Evolutionary conservation across 2,797 vertebrate genomes (phyloP).

Genomic region (Lophius americanus): DNA sequence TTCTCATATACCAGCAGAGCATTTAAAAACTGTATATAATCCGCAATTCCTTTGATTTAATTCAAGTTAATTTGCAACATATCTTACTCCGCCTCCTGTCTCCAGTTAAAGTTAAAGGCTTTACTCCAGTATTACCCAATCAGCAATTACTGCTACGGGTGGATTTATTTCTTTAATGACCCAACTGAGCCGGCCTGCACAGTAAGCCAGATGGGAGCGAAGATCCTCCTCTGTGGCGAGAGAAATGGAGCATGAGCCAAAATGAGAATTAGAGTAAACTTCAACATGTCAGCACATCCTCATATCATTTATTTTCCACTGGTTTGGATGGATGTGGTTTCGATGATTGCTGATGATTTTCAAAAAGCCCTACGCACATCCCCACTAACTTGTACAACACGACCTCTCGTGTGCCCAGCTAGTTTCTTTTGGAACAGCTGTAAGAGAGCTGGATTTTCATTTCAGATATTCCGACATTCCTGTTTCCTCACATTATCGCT

Average conservation of each 20-base stretch:
- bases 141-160: slow-evolving; percentile 55
- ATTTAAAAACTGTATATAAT: not conserved
- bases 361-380: slow-evolving; percentile 37
- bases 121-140: slow-evolving; percentile 50
- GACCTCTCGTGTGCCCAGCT: slow-evolving; percentile 33
- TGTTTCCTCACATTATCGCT: slow-evolving; percentile 28
- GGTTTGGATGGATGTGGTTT: slow-evolving; percentile 64
- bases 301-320: slow-evolving; percentile 74
- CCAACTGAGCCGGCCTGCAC: slow-evolving; percentile 49
- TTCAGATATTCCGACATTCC: slow-evolving; percentile 39
- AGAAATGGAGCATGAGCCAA: slow-evolving; percentile 51
- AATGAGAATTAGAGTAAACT: slow-evolving; percentile 69
- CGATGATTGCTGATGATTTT: slow-evolving; percentile 65
- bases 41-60: slow-evolving; percentile 10
- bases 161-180: slow-evolving; percentile 58
- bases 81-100: slow-evolving; percentile 33
- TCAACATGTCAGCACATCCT: slow-evolving; percentile 72
- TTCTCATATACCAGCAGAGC: no score
- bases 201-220: slow-evolving; percentile 59
- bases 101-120: slow-evolving; percentile 42
- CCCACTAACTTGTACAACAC: slow-evolving; percentile 46
- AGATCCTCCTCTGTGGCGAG: slow-evolving; percentile 67
- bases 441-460: slow-evolving; percentile 30
- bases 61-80: slow-evolving; percentile 26
- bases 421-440: slow-evolving; percentile 30